Percentiles rank a stretch among this genome's conserved stretches.
Conservation (phyloP, 2,888 invertebrate genomes). For the Phyllotreta striolata region DNA sequence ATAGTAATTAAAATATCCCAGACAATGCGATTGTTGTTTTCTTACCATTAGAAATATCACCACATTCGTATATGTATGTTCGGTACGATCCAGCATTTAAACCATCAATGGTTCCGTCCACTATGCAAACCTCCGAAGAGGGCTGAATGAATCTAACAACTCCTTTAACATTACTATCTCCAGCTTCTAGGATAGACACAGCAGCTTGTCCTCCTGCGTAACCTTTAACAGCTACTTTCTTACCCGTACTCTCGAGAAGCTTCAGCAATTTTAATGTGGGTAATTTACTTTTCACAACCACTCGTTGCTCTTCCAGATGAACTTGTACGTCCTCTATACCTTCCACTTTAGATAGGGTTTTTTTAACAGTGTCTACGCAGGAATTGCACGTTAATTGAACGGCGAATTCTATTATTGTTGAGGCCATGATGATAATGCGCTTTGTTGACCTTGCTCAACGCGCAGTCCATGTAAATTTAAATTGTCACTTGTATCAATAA, state of each 20-base stretch:
- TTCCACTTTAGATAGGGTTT: slow-evolving; percentile 58
- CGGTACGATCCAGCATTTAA: slow-evolving; percentile 70
- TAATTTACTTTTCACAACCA: slow-evolving; percentile 73
- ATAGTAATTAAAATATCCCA: background rate
- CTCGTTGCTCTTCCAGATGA: slow-evolving; percentile 69
- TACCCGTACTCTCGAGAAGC: slow-evolving; percentile 68
- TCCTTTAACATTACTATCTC: slow-evolving; percentile 66
- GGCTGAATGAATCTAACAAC: slow-evolving; percentile 80
- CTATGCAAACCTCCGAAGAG: slow-evolving; percentile 67
- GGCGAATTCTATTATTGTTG: slow-evolving; percentile 70
- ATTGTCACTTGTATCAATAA: no score
- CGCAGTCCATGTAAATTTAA: no score
- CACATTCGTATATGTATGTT: slow-evolving; percentile 74
- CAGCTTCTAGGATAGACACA: slow-evolving; percentile 76
- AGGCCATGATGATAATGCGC: slow-evolving; percentile 48
- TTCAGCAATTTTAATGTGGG: slow-evolving; percentile 68
- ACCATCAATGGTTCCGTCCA: slow-evolving; percentile 88
- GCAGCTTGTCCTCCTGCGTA: slow-evolving; percentile 75
- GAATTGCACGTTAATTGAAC: slow-evolving; percentile 70
- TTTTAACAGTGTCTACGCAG: slow-evolving; percentile 64
- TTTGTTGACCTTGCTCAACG: background rate
- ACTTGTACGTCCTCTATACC: slow-evolving; percentile 65
- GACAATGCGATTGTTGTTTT: slow-evolving; percentile 5
- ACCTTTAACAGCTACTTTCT: slow-evolving; percentile 79
- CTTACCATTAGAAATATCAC: slow-evolving; percentile 72